Base-by-base conservation (phyloP, 2,888 invertebrate genomes). In the Tanaodytes sp. region DNA sequence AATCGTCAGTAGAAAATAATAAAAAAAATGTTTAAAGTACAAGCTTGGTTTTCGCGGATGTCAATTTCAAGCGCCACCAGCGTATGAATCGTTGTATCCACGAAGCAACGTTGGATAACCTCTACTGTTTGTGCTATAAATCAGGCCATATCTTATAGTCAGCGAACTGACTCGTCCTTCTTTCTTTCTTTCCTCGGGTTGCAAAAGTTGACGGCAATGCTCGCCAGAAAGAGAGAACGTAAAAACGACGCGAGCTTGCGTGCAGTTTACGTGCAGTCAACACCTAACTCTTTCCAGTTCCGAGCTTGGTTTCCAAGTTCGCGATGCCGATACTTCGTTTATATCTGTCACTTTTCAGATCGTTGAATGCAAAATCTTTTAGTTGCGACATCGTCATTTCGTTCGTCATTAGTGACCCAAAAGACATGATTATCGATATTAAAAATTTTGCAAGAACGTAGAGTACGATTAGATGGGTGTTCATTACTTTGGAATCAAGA, bases 61-160 rank as follows among this genome's bases (percentile, higher is more conserved):
- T 54, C 54, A 63, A 63, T 63, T 54, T 55, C 42, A 20, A 48
- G 57, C 51, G 49, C 54, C 51, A 45, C 39, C 42, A 14, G 43
- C 75, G 78, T 77, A 80, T 83, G 81, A 82, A 83, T 83, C 82
- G 82, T 75, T 72, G 77, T 81, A 79, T 82, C 77, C 75, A 71
- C 76, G 72, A 74, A 48, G 42, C 54, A 73, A 36, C 69, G 71
- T 63, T 74, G 79, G 79, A 80, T 82, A 83, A 80, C 81, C 82
- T 80, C 76, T 74, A 69, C 76, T 78, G 75, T 79, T 79, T 76
- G 77, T 73, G 58, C 75, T 76, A 77, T 84, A 84, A 84, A 84
- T 84, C 84, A 83, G 73, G 23, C 79, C 79, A 73, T 80, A 81
- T 82, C 82, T 78, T 73, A 68, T 64, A 72, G 73, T 62, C 49